Conservation (phyloP, 2,113 vertebrate species). For the Steatornis caripensis region DNA sequence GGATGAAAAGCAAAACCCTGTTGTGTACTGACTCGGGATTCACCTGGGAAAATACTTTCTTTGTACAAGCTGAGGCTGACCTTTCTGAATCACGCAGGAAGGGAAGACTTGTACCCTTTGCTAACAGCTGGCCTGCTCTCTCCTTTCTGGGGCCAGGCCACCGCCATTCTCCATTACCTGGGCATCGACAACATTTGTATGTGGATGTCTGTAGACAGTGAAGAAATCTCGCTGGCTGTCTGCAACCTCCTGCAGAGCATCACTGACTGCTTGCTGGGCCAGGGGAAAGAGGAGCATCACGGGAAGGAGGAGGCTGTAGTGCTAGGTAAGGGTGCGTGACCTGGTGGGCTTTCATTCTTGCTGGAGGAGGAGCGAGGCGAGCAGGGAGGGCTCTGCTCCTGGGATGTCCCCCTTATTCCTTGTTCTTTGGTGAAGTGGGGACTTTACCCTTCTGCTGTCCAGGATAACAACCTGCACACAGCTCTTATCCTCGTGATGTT, state of each 20-base stretch:
- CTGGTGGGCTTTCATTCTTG: not conserved
- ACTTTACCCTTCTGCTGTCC: not conserved
- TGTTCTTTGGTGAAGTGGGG: not conserved
- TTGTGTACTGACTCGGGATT: not conserved
- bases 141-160: constrained; percentile 75
- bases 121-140: not conserved
- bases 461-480: not conserved
- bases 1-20: not conserved
- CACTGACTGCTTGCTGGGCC: constrained; percentile 86
- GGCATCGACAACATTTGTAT: constrained; percentile 84
- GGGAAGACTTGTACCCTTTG: not conserved
- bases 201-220: constrained; percentile 87
- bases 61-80: not conserved
- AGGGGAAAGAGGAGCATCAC: constrained; percentile 80
- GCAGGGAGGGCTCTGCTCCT: not conserved
- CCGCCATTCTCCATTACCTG: constrained; percentile 83
- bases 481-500: not conserved
- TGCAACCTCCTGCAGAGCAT: constrained; percentile 90
- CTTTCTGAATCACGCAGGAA: not conserved
- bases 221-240: constrained; percentile 87
- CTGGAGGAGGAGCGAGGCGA: not conserved
- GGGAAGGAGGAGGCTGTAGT: constrained; percentile 91
- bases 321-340: constrained; percentile 73
- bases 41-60: not conserved
- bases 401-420: not conserved